Evolutionary conservation across 2,113 vertebrate species (phyloP).

Genomic region (Daboia siamensis): DNA sequence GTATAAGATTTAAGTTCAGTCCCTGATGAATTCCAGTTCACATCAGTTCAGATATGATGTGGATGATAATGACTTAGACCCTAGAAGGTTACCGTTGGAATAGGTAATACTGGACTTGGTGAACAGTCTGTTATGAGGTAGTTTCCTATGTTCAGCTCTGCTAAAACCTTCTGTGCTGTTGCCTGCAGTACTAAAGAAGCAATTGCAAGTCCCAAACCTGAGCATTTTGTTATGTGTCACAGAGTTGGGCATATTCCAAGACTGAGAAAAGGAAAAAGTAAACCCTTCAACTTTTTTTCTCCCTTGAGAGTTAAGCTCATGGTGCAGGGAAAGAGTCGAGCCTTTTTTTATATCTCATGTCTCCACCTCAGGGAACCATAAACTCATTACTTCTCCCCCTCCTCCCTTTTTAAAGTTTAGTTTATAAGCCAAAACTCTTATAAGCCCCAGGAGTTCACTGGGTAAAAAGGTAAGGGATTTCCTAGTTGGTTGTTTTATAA

Average conservation of each 20-base stretch:
- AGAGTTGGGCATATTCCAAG: not conserved
- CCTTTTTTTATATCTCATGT: not conserved
- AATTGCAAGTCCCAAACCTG: not conserved
- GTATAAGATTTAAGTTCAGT: not conserved
- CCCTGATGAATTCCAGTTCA: not conserved
- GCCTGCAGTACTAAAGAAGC: not conserved
- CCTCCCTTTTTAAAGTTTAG: not conserved
- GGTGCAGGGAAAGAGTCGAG: not conserved
- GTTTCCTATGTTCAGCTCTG: not conserved
- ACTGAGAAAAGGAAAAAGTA: not conserved
- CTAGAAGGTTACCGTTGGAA: not conserved
- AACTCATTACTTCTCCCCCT: not conserved
- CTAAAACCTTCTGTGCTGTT: not conserved
- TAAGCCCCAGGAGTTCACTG: not conserved
- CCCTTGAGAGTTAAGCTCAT: not conserved
- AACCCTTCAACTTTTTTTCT: not conserved
- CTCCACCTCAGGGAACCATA: not conserved
- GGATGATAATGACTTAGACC: not conserved
- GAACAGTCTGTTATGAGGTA: not conserved
- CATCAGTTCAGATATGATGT: not conserved
- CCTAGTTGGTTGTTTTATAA: not conserved
- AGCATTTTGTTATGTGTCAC: not conserved
- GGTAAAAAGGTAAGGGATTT: not conserved
- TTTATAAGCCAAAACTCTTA: not conserved
- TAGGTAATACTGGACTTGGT: not conserved